phyloP scores from a whole-genome alignment of 2,113 vertebrate species.

The Caloenas nicobarica region DNA sequence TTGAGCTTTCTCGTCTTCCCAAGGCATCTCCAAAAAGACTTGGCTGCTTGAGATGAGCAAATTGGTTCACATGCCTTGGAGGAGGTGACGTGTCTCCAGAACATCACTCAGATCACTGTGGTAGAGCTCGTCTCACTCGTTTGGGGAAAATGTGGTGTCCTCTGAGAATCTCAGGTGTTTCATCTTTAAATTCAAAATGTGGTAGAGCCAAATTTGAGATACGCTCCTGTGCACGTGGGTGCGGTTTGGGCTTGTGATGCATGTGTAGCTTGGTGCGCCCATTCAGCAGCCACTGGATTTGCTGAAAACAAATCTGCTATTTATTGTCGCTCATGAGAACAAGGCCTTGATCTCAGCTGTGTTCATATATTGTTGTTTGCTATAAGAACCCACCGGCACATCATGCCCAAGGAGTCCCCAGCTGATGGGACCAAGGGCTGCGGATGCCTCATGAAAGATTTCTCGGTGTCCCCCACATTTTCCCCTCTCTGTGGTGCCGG shows the following conservation, averaged over 20 bases:
- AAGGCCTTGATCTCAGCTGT: neutral
- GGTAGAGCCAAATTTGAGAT: neutral
- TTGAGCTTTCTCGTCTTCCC: neutral
- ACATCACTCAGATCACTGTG: neutral
- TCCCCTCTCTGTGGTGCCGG: neutral
- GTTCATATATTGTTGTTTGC: neutral
- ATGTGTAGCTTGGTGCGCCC: accelerated
- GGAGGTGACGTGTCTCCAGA: neutral
- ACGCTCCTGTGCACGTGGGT: neutral
- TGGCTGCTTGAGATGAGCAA: neutral
- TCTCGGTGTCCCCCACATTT: neutral
- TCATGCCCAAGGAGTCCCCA: neutral
- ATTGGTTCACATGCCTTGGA: neutral
- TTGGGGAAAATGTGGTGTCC: neutral
- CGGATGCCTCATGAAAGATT: neutral
- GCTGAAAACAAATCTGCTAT: neutral
- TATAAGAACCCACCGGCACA: neutral
- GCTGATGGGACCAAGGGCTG: neutral
- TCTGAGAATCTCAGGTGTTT: neutral
- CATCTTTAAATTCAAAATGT: neutral
- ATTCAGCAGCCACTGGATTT: neutral
- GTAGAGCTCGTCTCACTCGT: neutral
- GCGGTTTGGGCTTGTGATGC: neutral
- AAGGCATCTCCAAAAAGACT: neutral
- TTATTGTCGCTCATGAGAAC: neutral